Conservation (phyloP, 1,140 invertebrate species). For the Drosophila triauraria region DNA sequence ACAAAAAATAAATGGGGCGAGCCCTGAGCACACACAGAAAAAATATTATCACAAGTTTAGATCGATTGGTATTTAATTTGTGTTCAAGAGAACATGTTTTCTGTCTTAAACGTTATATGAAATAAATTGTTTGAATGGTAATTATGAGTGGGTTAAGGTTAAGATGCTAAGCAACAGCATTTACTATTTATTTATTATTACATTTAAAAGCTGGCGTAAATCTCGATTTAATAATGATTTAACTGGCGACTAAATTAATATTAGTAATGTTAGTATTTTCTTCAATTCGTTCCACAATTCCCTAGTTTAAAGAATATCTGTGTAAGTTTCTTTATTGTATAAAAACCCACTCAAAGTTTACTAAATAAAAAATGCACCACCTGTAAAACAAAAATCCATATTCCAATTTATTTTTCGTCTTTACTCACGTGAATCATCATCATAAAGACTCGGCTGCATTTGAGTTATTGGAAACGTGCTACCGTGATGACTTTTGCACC, state of each 20-base stretch:
- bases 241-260: too few relatives aligned
- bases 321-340: rapidly evolving
- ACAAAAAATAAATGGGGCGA: slow-evolving; percentile 36
- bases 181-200: too few relatives aligned
- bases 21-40: not conserved
- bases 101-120: too few relatives aligned
- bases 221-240: too few relatives aligned
- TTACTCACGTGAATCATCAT: slow-evolving; percentile 43
- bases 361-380: too few relatives aligned
- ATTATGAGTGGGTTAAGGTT: not conserved
- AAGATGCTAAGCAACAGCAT: too few relatives aligned
- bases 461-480: slow-evolving; percentile 56
- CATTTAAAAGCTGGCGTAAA: too few relatives aligned
- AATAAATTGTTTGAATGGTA: not conserved
- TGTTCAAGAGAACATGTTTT: not conserved
- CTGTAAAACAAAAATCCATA: not conserved
- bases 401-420: not conserved
- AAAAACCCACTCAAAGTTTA: too few relatives aligned
- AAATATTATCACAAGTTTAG: too few relatives aligned
- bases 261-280: too few relatives aligned
- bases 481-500: slow-evolving; percentile 44
- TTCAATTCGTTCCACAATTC: too few relatives aligned
- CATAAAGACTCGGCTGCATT: slow-evolving; percentile 5
- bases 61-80: not conserved
- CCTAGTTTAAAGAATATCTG: not conserved